Conservation (phyloP, 1,140 invertebrate species). For the Rhagoletis zephyria region DNA sequence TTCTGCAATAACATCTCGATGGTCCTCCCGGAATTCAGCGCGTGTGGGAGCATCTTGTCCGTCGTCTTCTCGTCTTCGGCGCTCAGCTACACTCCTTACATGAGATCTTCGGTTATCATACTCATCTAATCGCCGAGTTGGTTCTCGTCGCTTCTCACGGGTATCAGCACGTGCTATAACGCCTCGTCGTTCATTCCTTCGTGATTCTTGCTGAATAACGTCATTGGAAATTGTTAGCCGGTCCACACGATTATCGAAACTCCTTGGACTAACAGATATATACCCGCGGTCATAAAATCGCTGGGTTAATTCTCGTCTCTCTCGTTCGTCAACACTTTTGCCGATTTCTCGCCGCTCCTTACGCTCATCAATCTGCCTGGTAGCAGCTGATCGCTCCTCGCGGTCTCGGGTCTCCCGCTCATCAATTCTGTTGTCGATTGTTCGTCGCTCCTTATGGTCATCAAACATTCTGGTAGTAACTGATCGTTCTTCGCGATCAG, state of each 20-base stretch:
- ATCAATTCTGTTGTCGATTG: no score
- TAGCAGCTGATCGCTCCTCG: neutral
- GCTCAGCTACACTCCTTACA: neutral
- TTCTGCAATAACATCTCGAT: neutral
- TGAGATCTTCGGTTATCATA: neutral
- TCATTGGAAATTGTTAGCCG: neutral
- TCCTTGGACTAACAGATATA: no score
- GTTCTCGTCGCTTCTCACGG: neutral
- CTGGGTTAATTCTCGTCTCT: neutral
- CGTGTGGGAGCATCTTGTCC: no score
- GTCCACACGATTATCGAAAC: neutral
- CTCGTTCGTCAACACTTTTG: neutral
- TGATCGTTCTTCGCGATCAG: neutral
- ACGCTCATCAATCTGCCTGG: neutral
- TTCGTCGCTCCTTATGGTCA: neutral
- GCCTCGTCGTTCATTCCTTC: neutral
- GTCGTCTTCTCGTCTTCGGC: neutral
- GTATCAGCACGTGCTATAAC: neutral
- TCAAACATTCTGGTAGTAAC: neutral
- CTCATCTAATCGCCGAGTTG: neutral
- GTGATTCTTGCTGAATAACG: no score
- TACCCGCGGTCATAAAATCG: no score
- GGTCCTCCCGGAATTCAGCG: neutral
- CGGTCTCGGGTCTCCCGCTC: neutral
- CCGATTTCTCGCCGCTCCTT: neutral